Base-by-base conservation (phyloP, 2,888 invertebrate genomes). In the Hydroisotoma schaefferi region DNA sequence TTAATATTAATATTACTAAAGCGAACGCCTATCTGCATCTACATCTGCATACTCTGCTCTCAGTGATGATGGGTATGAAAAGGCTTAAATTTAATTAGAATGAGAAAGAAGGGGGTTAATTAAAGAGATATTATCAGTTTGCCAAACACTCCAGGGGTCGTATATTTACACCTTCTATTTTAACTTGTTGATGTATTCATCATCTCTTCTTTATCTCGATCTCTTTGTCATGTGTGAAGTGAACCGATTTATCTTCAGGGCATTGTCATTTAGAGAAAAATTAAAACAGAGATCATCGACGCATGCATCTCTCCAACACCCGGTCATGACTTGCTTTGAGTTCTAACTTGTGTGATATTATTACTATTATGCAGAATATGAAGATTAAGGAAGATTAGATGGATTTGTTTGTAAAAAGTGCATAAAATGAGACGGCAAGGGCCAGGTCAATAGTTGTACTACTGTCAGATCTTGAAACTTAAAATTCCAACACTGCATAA, bases 61-160 rank as follows among this genome's bases (percentile, higher is more conserved):
- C n/a, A n/a, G n/a, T n/a, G n/a, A n/a, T n/a, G n/a, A n/a, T n/a
- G 55, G 59, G 59, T 59, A 59, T 59, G 63, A 61, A 65, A 61
- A 62, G 60, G 65, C 64, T 68, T 65, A 66, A 68, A 68, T 68
- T 66, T 68, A 68, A 68, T 68, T 68, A 68, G 63, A 63, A 63
- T 61, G 53, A 59, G 56, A 61, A 61, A 65, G 63, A 65, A 68
- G 65, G 65, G 63, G 63, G 63, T 66, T 68, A 68, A 68, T 68
- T 68, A 68, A 63, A 61, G 59, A 66, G 65, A 65, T 66, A 66
- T 68, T 59, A 65, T 67, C 64, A 57, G 58, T 61, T 60, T 63
- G 63, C 63, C 47, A 59, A 56, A 56, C 58, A 48, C 60, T 63
- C 54, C 66, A 58, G 66, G 66, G 66, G 66, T 59, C 61, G 44